These are phyloP conservation scores for Ibycter americanus DNA, from an alignment of 2,797 vertebrate species.

Conservation along the genomic window DNA sequence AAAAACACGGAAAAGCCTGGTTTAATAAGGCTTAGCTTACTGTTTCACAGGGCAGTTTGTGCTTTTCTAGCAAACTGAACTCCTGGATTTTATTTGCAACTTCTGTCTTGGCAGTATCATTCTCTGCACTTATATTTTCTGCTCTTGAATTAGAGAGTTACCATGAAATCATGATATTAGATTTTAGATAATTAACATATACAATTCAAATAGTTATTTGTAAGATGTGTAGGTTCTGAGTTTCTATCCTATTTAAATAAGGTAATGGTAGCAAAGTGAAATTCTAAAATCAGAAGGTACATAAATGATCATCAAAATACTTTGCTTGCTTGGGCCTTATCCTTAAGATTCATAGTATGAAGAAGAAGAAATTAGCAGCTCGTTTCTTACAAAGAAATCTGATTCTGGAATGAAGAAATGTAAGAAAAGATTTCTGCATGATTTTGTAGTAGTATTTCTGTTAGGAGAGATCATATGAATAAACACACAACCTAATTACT, in stretches of 20 bases:
- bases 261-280: not conserved
- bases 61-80: not conserved
- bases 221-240: not conserved
- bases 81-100: not conserved
- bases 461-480: not conserved
- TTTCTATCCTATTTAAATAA: not conserved
- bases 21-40: not conserved
- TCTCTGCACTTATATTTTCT: not conserved
- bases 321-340: not conserved
- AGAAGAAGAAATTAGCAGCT: not conserved
- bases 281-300: not conserved
- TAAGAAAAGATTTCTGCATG: not conserved
- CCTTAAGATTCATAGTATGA: not conserved
- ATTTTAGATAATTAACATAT: not conserved
- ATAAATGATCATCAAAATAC: not conserved
- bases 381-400: not conserved
- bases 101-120: not conserved
- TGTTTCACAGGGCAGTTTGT: not conserved
- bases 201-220: not conserved
- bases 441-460: not conserved
- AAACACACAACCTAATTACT: not conserved
- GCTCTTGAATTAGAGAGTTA: not conserved
- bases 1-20: not conserved
- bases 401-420: not conserved
- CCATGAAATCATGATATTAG: not conserved